Conservation (phyloP, 2,113 vertebrate genomes). For the Empidonax alnorum region DNA sequence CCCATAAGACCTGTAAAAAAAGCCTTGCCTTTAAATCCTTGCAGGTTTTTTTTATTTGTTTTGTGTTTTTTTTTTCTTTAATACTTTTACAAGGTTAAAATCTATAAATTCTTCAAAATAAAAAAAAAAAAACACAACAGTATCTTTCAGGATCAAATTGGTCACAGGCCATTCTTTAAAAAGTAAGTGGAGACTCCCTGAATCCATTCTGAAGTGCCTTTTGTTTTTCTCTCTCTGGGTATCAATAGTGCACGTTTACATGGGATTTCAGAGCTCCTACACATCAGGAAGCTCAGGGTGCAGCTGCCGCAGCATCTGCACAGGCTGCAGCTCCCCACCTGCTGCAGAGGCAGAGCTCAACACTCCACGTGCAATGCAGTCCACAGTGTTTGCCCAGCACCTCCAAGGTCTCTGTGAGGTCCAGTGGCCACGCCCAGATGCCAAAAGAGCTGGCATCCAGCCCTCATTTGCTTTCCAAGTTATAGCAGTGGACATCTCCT, state of each 20-base stretch:
- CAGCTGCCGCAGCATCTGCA: neutral
- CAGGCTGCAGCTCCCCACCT: neutral
- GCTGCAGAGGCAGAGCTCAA: neutral
- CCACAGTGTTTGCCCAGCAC: neutral
- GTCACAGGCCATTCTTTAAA: constrained; percentile 66
- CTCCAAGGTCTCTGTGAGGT: constrained; percentile 44
- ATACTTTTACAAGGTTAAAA: neutral
- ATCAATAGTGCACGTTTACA: constrained; percentile 80
- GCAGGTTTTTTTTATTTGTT: neutral
- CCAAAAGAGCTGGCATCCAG: constrained; percentile 5
- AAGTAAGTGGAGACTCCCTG: constrained; percentile 82
- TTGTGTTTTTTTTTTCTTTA: neutral
- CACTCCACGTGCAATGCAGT: neutral
- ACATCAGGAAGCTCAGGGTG: neutral
- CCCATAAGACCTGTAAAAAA: constrained; percentile 25
- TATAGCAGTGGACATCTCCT: constrained; percentile 85
- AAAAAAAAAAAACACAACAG: neutral
- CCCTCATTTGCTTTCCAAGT: constrained; percentile 84
- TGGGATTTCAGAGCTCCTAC: constrained; percentile 38
- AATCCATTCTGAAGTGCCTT: constrained; percentile 65
- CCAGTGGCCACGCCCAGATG: constrained; percentile 13
- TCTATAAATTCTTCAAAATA: constrained; percentile 18
- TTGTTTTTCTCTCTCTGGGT: constrained; percentile 55
- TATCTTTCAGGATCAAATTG: constrained; percentile 47
- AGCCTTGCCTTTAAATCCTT: neutral